Evolutionary conservation across 30 jellyfish, hydroid and myxozoan genomes (phyloP).

Genomic region (Hydra vulgaris): DNA sequence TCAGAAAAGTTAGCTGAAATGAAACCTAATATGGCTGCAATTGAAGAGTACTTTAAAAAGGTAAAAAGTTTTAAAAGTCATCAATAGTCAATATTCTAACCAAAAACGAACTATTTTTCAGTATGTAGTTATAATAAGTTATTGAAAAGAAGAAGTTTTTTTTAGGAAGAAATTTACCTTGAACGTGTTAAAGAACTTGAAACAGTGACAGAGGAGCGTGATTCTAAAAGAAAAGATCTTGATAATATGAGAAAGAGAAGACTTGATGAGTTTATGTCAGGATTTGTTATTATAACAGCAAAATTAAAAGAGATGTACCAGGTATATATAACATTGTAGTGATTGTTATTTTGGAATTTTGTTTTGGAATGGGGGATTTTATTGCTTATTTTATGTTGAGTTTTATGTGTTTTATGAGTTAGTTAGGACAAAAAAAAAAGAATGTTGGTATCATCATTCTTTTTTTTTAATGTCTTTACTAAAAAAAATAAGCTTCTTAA

Average conservation of each 20-base stretch:
- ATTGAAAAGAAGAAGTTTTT: too few species aligned
- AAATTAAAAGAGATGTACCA: slow-evolving; percentile 94
- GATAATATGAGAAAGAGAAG: slow-evolving; percentile 63
- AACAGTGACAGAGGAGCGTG: slow-evolving; percentile 77
- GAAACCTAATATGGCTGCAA: slow-evolving; percentile 93
- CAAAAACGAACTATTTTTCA: too few species aligned
- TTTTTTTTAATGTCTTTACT: too few species aligned
- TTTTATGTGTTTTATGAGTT: too few species aligned
- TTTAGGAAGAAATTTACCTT: slow-evolving; percentile 76
- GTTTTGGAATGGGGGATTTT: too few species aligned
- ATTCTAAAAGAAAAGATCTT: slow-evolving; percentile 53
- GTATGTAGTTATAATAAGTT: too few species aligned
- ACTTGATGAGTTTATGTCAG: slow-evolving; percentile 86
- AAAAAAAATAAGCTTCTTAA: too few species aligned
- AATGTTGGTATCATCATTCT: too few species aligned
- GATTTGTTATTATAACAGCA: slow-evolving; percentile 73
- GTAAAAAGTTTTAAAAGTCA: slow-evolving; percentile 20
- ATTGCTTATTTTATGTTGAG: too few species aligned
- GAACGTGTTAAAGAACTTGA: slow-evolving; percentile 73
- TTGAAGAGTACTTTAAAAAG: slow-evolving; percentile 77
- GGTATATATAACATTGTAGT: slow-evolving; percentile 40
- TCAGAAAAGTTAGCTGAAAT: slow-evolving; percentile 54
- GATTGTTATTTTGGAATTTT: too few species aligned
- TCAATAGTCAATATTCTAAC: too few species aligned
- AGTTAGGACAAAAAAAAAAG: too few species aligned